Conservation (phyloP, 2,888 invertebrate species). For the Pseudococcus jackbeardsleyi region DNA sequence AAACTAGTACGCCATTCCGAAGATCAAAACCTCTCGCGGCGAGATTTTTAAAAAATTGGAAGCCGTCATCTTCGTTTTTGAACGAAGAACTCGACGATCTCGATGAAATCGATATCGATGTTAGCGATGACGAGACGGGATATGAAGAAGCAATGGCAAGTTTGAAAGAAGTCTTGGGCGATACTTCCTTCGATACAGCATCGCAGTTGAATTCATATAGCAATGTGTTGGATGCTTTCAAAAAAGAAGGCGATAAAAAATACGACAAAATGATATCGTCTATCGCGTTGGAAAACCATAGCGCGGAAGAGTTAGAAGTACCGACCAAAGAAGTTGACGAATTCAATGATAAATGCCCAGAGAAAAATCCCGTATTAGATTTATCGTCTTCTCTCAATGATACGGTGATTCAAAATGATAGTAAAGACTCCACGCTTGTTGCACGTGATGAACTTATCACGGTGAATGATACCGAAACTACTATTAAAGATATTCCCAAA, state of each 20-base stretch:
- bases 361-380: neutral
- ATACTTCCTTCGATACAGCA: neutral
- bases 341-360: neutral
- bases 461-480: neutral
- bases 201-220: slow-evolving; percentile 44
- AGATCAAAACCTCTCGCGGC: slow-evolving; percentile 48
- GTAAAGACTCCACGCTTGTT: neutral
- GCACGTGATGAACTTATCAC: neutral
- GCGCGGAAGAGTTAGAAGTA: neutral
- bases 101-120: neutral
- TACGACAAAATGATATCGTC: slow-evolving; percentile 43
- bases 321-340: slow-evolving; percentile 38
- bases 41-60: slow-evolving; percentile 58
- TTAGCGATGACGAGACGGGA: neutral
- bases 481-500: neutral
- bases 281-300: neutral
- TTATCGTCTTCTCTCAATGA: neutral
- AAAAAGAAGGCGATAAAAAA: slow-evolving; percentile 45
- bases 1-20: slow-evolving; percentile 32
- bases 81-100: neutral
- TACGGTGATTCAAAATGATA: neutral
- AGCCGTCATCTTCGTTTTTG: slow-evolving; percentile 42
- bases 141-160: slow-evolving; percentile 58
- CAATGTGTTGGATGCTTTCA: slow-evolving; percentile 38
- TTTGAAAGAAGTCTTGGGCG: slow-evolving; percentile 40